Evolutionary conservation across 2,797 vertebrate genomes (phyloP).

Genomic region (Pyrrhura leucotis): DNA sequence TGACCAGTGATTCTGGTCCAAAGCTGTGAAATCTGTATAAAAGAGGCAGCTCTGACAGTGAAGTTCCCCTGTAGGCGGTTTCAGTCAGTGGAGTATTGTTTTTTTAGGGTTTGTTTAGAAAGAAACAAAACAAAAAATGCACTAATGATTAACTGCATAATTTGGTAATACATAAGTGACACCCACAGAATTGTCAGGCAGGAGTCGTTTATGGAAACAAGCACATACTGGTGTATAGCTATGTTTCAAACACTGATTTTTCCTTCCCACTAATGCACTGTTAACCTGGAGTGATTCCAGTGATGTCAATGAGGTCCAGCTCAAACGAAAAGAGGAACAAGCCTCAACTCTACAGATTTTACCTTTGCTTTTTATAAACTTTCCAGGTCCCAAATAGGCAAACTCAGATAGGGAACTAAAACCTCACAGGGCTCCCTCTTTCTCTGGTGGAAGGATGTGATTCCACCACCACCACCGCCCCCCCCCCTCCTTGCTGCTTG

Average conservation of each 20-base stretch:
- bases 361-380: neutral
- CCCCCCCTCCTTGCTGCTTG: neutral
- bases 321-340: neutral
- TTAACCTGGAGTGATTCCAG: neutral
- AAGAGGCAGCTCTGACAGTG: conserved; percentile 5
- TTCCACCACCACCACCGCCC: neutral
- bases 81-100: neutral
- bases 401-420: neutral
- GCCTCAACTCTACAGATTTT: neutral
- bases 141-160: conserved; percentile 1
- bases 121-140: conserved; percentile 22
- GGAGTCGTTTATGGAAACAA: neutral
- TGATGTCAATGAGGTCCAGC: neutral
- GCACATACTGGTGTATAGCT: neutral
- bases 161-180: conserved; percentile 33
- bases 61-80: neutral
- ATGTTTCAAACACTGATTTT: conserved; percentile 6
- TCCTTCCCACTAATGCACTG: neutral
- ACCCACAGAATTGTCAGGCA: conserved; percentile 36
- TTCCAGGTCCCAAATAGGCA: neutral
- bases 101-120: conserved; percentile 44
- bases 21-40: neutral
- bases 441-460: neutral
- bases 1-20: neutral
- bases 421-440: neutral